phyloP scores from a whole-genome alignment of 2,888 invertebrate species.

The Pseudococcus jackbeardsleyi region DNA sequence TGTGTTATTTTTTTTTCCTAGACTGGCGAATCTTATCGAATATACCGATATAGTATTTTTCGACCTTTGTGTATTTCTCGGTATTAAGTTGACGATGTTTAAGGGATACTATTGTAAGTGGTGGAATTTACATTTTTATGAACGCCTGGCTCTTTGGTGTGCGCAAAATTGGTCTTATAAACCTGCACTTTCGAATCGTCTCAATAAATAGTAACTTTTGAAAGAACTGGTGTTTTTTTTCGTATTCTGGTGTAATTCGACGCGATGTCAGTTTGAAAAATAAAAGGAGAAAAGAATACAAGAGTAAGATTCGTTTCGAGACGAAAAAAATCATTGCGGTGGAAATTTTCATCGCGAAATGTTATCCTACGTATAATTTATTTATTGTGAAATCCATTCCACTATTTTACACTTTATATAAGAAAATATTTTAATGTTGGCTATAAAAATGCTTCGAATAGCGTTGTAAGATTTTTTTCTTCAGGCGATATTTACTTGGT shows the following conservation, averaged over 20 bases:
- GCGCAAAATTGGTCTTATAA: not conserved
- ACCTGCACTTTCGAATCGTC: not conserved
- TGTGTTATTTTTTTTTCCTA: not conserved
- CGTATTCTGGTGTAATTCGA: not conserved
- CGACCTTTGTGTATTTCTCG: not conserved
- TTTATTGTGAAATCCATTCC: not conserved
- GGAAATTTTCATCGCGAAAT: not conserved
- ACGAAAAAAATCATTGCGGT: not conserved
- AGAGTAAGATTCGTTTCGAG: not conserved
- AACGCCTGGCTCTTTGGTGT: not conserved
- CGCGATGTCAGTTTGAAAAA: not conserved
- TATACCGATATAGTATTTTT: not conserved
- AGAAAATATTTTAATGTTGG: slow-evolving; percentile 12
- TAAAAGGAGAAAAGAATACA: not conserved
- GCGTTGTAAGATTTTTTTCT: not conserved
- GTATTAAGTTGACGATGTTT: not conserved
- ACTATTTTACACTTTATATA: not conserved
- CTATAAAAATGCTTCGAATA: slow-evolving; percentile 1
- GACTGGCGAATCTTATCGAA: slow-evolving; percentile 3
- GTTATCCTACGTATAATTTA: not conserved
- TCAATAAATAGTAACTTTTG: slow-evolving; percentile 2
- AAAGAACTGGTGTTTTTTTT: not conserved
- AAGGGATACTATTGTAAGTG: not conserved
- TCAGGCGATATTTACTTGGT: not conserved
- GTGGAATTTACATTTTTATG: slow-evolving; percentile 1